These are phyloP conservation scores for Planiliza haematocheilus DNA, from an alignment of 2,113 vertebrate species.

Conservation along the genomic window DNA sequence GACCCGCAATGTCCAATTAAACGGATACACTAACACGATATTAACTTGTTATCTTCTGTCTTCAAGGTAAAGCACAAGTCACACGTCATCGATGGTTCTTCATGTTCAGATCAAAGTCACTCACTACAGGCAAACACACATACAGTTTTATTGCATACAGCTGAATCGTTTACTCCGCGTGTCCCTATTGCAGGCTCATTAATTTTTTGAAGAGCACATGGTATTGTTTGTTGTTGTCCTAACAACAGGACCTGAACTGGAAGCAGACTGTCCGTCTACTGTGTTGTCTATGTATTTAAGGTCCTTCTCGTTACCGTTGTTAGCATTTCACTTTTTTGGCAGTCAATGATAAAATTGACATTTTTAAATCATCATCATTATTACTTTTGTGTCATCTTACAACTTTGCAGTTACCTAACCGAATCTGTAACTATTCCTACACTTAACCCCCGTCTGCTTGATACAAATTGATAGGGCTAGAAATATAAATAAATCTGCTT, in stretches of 20 bases:
- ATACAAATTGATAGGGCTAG: too few relatives aligned
- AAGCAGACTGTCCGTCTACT: slow-evolving; percentile 1
- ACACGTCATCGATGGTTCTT: not conserved
- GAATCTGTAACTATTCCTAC: too few relatives aligned
- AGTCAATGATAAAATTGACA: not conserved
- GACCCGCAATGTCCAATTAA: too few relatives aligned
- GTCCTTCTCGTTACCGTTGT: not conserved
- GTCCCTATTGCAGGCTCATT: not conserved
- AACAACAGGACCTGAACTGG: not conserved
- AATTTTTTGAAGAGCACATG: not conserved
- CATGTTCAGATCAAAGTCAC: not conserved
- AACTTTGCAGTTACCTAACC: too few relatives aligned
- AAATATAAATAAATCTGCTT: too few relatives aligned
- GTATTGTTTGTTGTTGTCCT: slow-evolving; percentile 2
- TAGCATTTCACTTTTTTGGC: not conserved
- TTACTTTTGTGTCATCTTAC: too few relatives aligned
- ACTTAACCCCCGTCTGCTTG: too few relatives aligned
- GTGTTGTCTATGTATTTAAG: slow-evolving; percentile 1
- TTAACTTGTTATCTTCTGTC: too few relatives aligned
- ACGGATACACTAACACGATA: too few relatives aligned
- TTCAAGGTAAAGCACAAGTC: too few relatives aligned
- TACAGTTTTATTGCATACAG: too few relatives aligned
- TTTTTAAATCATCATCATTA: not conserved
- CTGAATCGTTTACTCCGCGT: not conserved
- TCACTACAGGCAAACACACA: not conserved